A percentile compares a stretch with the other conserved stretches of the same genome.
phyloP scores from a whole-genome alignment of 2,797 vertebrate genomes.

The Mormyrus hasselquistii region DNA sequence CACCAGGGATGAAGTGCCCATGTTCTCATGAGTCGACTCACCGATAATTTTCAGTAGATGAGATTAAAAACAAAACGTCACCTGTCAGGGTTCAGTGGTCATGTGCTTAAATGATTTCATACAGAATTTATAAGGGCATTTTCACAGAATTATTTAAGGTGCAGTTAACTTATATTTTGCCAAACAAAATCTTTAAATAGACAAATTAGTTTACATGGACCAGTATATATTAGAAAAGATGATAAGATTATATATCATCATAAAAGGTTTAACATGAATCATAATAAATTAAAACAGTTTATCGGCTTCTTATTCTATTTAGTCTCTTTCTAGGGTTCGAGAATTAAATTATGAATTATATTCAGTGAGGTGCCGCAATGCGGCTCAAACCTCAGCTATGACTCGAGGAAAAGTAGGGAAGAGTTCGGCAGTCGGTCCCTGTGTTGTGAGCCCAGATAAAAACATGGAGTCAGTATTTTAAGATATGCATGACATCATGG shows the following conservation, averaged over 20 bases:
- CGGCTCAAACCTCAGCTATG: not conserved
- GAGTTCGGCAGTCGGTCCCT: conserved; percentile 26
- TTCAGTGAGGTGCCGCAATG: not conserved
- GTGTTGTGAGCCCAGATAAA: conserved; percentile 54
- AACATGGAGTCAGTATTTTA: conserved; percentile 62
- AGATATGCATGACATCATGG: conserved; percentile 71
- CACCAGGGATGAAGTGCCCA: not conserved
- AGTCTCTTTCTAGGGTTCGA: not conserved
- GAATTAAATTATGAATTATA: not conserved
- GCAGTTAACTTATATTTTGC: not conserved
- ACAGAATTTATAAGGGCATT: not conserved
- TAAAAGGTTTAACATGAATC: not conserved
- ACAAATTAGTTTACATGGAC: not conserved
- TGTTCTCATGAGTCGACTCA: not conserved
- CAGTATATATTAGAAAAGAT: not conserved
- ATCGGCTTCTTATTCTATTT: not conserved
- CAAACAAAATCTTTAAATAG: not conserved
- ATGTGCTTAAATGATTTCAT: not conserved
- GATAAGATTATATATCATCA: not conserved
- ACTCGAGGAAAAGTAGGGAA: conserved; percentile 6
- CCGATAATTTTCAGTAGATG: not conserved
- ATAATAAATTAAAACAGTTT: not conserved
- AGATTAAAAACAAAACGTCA: not conserved
- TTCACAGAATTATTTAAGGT: not conserved
- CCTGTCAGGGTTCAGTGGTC: not conserved